Conservation (phyloP, 2,113 vertebrate genomes). For the Protomyctophum bolini region DNA sequence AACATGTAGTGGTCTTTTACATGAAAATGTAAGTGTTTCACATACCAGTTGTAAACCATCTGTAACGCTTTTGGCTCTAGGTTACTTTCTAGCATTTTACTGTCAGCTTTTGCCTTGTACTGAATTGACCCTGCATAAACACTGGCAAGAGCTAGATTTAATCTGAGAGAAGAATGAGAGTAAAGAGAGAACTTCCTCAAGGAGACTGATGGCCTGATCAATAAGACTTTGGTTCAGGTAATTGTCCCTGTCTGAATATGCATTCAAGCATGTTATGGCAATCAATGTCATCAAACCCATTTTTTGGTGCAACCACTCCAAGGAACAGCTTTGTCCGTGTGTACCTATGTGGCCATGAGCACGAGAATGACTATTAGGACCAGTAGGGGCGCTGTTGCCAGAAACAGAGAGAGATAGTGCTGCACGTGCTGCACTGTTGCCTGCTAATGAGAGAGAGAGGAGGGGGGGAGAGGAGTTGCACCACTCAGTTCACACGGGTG, state of each 20-base stretch:
- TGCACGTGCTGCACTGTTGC: too few species aligned
- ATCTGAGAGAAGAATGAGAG: conserved; percentile 18
- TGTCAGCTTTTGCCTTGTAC: neutral
- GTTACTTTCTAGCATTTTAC: conserved; percentile 11
- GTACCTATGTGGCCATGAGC: too few species aligned
- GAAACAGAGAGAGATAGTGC: too few species aligned
- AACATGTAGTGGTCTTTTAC: neutral
- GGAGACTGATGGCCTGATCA: conserved; percentile 36
- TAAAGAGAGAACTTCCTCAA: conserved; percentile 48
- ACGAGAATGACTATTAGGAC: too few species aligned
- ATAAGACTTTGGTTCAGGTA: conserved; percentile 5
- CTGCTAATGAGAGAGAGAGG: too few species aligned
- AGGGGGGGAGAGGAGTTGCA: too few species aligned
- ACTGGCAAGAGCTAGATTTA: conserved; percentile 37
- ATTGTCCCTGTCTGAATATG: neutral
- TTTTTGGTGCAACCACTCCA: too few species aligned
- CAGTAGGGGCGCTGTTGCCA: too few species aligned
- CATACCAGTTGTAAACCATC: conserved; percentile 38
- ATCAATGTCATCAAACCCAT: too few species aligned
- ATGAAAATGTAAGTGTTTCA: neutral
- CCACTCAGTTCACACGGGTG: too few species aligned
- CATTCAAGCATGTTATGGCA: too few species aligned
- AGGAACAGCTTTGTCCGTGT: too few species aligned
- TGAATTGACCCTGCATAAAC: conserved; percentile 16
- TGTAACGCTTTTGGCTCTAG: conserved; percentile 34